Conservation (phyloP, 2,113 vertebrate species). For the Protobothrops flavoviridis region DNA sequence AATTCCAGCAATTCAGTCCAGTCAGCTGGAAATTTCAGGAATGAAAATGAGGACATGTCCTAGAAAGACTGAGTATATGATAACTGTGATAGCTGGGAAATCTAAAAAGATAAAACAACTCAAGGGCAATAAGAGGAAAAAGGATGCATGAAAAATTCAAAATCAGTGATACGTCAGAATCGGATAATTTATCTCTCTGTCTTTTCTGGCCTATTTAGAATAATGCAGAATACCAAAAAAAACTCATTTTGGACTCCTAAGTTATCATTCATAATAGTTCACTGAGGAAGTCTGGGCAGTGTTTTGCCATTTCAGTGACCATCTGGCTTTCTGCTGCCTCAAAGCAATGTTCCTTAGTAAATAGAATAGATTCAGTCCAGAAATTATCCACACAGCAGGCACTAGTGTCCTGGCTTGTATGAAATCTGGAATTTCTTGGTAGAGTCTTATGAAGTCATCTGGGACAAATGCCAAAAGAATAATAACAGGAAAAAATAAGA, state of each 20-base stretch:
- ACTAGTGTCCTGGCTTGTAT: rapidly evolving
- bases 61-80: not conserved
- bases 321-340: not conserved
- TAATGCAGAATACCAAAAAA: not conserved
- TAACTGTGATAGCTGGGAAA: not conserved
- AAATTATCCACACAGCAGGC: not conserved
- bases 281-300: not conserved
- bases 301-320: not conserved
- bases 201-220: not conserved
- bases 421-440: not conserved
- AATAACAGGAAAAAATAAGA: not conserved
- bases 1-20: not conserved
- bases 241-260: not conserved
- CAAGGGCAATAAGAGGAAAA: not conserved
- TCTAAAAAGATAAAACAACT: not conserved
- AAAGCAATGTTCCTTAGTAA: not conserved
- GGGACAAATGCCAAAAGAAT: rapidly evolving
- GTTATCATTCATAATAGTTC: not conserved
- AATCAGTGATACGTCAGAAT: not conserved
- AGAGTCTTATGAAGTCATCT: rapidly evolving
- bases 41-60: not conserved
- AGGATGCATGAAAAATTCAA: not conserved
- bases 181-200: not conserved
- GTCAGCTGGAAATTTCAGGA: not conserved
- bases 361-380: conserved; percentile 4